phyloP scores from a whole-genome alignment of 2,113 vertebrate species.

The Aphelocoma coerulescens region DNA sequence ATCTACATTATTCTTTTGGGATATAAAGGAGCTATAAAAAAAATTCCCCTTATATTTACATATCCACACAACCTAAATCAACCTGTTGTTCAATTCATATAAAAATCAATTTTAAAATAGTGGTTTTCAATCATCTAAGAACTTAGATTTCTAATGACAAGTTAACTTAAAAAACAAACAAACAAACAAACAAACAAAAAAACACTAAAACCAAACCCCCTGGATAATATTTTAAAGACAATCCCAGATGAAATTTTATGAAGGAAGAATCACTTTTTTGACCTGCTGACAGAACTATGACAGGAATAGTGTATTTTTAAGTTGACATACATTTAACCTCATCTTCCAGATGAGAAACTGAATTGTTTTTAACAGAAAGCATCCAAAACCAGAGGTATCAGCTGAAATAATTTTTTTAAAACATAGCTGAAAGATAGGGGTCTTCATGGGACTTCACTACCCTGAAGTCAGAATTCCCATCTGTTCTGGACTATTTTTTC shows the following conservation, averaged over 20 bases:
- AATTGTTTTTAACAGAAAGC: background rate
- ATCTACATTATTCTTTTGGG: background rate
- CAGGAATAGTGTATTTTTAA: background rate
- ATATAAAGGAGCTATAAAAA: background rate
- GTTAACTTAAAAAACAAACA: background rate
- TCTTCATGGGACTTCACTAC: background rate
- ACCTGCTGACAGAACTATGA: background rate
- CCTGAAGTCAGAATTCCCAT: background rate
- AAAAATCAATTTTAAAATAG: background rate
- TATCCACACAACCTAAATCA: background rate
- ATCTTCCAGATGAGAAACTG: background rate
- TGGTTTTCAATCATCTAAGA: background rate
- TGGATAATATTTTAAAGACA: background rate
- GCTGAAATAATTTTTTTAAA: background rate
- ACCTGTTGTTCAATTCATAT: background rate
- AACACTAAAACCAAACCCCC: background rate
- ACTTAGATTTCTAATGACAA: background rate
- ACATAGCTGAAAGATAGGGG: accelerated
- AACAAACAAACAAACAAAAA: no score
- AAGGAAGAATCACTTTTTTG: background rate
- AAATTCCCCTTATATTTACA: background rate
- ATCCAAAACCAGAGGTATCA: background rate
- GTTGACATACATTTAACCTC: background rate
- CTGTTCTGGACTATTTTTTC: background rate
- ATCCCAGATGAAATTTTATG: background rate